Evolutionary conservation across 2,113 vertebrate genomes (phyloP).

Genomic region (Tragulus kanchil): DNA sequence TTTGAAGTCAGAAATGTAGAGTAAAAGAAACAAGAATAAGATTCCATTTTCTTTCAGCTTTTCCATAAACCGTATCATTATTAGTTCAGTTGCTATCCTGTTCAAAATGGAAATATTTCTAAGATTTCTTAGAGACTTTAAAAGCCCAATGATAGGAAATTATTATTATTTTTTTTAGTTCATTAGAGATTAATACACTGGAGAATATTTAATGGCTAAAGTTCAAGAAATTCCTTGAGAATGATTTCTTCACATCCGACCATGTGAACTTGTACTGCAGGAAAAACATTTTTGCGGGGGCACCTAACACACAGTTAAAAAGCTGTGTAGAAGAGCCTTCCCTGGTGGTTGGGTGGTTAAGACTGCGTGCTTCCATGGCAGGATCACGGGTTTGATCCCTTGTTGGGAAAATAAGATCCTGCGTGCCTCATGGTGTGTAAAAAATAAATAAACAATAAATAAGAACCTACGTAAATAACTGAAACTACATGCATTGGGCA

Average conservation of each 20-base stretch:
- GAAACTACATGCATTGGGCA: not conserved
- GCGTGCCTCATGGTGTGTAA: not conserved
- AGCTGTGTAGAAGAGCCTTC: not conserved
- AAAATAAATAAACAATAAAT: fast-evolving
- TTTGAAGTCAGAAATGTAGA: not conserved
- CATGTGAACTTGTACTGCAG: not conserved
- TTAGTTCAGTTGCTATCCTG: not conserved
- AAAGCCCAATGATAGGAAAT: not conserved
- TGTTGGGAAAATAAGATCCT: not conserved
- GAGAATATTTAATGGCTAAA: not conserved
- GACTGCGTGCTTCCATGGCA: not conserved
- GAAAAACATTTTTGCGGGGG: fast-evolving
- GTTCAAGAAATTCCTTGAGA: not conserved
- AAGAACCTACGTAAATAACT: not conserved
- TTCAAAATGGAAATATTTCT: not conserved
- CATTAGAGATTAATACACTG: not conserved
- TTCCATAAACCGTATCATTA: not conserved
- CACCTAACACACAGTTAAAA: too few relatives aligned
- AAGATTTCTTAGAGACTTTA: not conserved
- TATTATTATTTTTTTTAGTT: not conserved
- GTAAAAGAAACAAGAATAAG: not conserved
- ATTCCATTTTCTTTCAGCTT: not conserved
- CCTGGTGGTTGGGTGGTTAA: not conserved
- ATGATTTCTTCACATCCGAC: not conserved
- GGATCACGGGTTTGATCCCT: not conserved